Base-by-base conservation (phyloP, 1,140 invertebrate genomes). In the Phymastichus coffea region DNA sequence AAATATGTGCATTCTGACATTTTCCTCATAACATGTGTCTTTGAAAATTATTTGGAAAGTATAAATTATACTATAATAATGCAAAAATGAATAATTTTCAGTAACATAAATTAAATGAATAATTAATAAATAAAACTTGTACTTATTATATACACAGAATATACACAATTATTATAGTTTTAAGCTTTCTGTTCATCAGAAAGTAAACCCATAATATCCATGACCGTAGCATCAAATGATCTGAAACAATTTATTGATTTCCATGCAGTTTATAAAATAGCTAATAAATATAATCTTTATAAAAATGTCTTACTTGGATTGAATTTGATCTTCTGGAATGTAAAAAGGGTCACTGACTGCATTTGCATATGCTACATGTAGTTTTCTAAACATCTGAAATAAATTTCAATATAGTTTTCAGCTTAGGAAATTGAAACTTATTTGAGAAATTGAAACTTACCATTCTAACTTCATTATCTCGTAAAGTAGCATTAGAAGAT, bases 271-370 rank as follows among this genome's bases (percentile, higher is more conserved):
- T 33, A 37, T n/a, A n/a, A 17, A 17, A 14, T 15, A 22, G 26
- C 12, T 49, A 38, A 41, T 28, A 23, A 35, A 37, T 4, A 28
- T 9, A 7, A 38, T 22, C 38, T 44, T 54, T 25, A 40, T 6
- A 60, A 49, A 44, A n/a, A 47, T 44, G 17, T 33, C 84, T 85
- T 84, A 94, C 92, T 85, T 87, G 4, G 92, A 94, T 37, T 80
- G 84, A 43, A 96, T 90, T 65, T 85, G 83, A 68, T 93, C 89
- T 19, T 91, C 92, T 41, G 94, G 93, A 72, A 90, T 86, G 76
- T 97, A 95, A 78, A 98, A 98, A 44, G 95, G 94, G 84, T 97
- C 96, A 70, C 92, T 95, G 15, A 97, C 86, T 67, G 93, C 88
- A 79, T 97, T 93, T 2, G 92, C 90, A 77, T 97, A 98, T 12